Base-by-base conservation (phyloP, 2,888 invertebrate genomes). In the Cerceris ruficornis region DNA sequence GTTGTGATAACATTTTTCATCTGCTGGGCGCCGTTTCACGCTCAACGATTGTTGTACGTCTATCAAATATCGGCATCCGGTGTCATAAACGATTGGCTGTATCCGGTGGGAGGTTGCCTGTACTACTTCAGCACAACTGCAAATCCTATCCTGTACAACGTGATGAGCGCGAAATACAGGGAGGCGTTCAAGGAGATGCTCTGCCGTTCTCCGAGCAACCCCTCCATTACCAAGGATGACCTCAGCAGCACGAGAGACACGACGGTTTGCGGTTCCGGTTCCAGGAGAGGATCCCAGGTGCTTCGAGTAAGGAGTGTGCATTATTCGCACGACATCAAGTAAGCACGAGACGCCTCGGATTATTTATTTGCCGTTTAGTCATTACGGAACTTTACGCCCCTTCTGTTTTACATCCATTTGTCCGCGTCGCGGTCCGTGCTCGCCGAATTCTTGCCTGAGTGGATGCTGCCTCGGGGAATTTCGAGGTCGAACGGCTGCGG, bases 11-110 rank as follows among this genome's bases (percentile, higher is more conserved):
- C 97, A 11, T 98, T 98, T 94, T 98, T 98, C 93, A 94, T 98
- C 17, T 98, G 98, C 93, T 98, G 98, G 98, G 97, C 98, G 0
- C 98, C 98, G 39, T 98, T 98, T 93, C 98, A 98, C 93, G 95
- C 96, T 84, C 98, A 98, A 92, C 94, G 98, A 5, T 94, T 98
- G 64, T 95, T 97, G 92, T 96, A 95, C 91, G 94, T 96, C 87
- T 93, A 93, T 74, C 90, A 94, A 28, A 93, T 93, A 66, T 90
- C 91, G 0, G 93, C 94, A 88, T 95, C 94, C 92, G 94, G 94
- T 89, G 92, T 93, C 81, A 94, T 96, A 87, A 96, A 96, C 92
- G 95, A 96, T 86, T 96, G 96, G 94, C 93, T 96, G 81, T 97
- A 96, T 93, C 95, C 95, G 86, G 94, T 96, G 11, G 95, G 96